Percentiles rank a stretch among this genome's conserved stretches.
Evolutionary conservation across 2,113 vertebrate genomes (phyloP).

Genomic region (Colinus virginianus): DNA sequence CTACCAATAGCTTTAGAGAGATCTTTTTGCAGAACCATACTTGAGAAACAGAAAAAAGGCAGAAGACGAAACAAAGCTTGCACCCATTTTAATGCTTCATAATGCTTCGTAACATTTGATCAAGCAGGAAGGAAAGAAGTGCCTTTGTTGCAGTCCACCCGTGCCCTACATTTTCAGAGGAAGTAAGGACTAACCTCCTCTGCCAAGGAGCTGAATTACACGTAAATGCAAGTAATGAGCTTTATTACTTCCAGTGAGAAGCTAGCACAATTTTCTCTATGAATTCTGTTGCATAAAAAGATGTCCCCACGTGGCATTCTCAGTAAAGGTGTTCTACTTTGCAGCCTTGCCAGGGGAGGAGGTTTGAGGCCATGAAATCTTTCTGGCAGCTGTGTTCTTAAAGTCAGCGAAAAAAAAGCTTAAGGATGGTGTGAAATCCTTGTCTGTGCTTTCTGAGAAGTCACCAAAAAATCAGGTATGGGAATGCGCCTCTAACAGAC

Average conservation of each 20-base stretch:
- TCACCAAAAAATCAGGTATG: background rate
- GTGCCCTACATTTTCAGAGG: background rate
- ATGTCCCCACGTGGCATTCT: background rate
- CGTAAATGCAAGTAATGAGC: constrained; percentile 10
- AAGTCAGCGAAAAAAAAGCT: background rate
- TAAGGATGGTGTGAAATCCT: background rate
- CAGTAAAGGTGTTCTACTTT: background rate
- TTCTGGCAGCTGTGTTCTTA: background rate
- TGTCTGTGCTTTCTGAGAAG: background rate
- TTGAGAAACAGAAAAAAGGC: background rate
- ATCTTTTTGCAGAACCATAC: background rate
- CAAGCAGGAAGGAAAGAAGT: background rate
- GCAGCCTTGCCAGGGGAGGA: background rate
- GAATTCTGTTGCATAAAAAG: background rate
- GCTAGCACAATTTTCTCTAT: background rate
- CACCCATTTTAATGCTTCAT: background rate
- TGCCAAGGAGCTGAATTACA: constrained; percentile 7
- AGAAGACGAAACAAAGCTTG: background rate
- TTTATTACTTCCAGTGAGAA: constrained; percentile 20
- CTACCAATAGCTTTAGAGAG: background rate
- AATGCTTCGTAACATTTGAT: background rate
- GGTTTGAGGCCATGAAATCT: background rate
- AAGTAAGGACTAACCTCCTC: background rate
- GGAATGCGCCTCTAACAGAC: accelerated
- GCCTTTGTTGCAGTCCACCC: background rate